These are phyloP conservation scores for Drosophila yooni DNA, from an alignment of 2,888 invertebrate species.

Conservation along the genomic window DNA sequence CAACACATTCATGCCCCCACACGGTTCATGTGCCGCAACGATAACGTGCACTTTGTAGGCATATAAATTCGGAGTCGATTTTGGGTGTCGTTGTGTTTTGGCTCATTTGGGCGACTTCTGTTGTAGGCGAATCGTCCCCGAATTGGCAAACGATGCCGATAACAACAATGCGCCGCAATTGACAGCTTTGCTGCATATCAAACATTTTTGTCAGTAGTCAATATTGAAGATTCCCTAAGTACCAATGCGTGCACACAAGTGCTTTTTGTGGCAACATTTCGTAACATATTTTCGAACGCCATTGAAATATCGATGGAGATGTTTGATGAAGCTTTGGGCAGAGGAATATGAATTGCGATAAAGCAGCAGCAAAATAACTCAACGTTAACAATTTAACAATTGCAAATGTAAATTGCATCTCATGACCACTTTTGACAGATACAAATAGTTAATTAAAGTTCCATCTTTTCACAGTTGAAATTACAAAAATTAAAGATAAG, in stretches of 20 bases:
- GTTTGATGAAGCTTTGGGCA: neutral
- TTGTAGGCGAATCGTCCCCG: neutral
- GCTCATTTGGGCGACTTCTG: conserved; percentile 17
- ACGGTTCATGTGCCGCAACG: conserved; percentile 67
- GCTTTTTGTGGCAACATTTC: conserved; percentile 42
- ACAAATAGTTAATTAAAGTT: neutral
- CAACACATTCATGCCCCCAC: conserved; percentile 29
- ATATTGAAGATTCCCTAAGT: conserved; percentile 45
- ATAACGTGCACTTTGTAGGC: conserved; percentile 65
- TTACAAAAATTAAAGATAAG: neutral
- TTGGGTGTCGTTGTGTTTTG: neutral
- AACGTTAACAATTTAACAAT: neutral
- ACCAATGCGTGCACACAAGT: conserved; percentile 19
- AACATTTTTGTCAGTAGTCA: conserved; percentile 43
- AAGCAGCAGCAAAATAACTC: conserved; percentile 6
- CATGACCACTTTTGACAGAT: neutral
- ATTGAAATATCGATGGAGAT: conserved; percentile 36
- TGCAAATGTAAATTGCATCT: neutral
- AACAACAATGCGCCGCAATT: conserved; percentile 59
- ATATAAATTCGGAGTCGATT: conserved; percentile 43
- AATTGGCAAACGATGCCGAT: conserved; percentile 56
- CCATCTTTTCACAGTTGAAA: neutral
- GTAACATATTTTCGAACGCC: conserved; percentile 50
- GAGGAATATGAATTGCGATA: conserved; percentile 14
- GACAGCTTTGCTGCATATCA: conserved; percentile 55